These are phyloP conservation scores for Palaemon carinicauda DNA, from an alignment of 1,140 invertebrate species.

Conservation along the genomic window DNA sequence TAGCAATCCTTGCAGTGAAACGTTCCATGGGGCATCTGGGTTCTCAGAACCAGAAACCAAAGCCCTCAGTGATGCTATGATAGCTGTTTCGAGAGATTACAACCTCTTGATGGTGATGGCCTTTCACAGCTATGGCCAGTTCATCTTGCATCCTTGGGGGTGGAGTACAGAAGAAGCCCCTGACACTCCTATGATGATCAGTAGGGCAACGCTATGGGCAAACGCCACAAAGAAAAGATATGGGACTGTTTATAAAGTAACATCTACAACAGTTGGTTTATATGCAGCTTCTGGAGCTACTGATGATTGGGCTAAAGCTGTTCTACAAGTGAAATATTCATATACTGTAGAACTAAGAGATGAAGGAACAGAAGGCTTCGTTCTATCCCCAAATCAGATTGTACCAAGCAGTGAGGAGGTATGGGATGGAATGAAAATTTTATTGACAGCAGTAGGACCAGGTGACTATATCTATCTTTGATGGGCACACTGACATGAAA, in stretches of 20 bases:
- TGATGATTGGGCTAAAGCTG: no score
- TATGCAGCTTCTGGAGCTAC: no score
- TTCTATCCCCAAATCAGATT: no score
- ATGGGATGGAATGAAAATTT: no score
- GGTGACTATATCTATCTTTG: no score
- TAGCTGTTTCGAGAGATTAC: constrained; percentile 23
- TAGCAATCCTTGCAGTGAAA: constrained; percentile 71
- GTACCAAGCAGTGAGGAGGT: no score
- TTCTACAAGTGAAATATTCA: no score
- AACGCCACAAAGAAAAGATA: background rate
- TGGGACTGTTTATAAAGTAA: background rate
- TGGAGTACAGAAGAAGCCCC: background rate
- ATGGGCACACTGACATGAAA: no score
- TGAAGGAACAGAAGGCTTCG: no score
- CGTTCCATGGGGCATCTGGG: constrained; percentile 66
- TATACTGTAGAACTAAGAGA: no score
- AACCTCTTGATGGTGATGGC: constrained; percentile 78
- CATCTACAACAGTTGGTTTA: no score
- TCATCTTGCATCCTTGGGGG: constrained; percentile 81
- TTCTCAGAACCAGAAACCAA: constrained; percentile 64
- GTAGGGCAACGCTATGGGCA: background rate
- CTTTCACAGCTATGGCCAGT: constrained; percentile 88
- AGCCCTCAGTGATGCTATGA: constrained; percentile 58
- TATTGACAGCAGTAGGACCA: no score
- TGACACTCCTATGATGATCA: background rate